A percentile compares a stretch with the other conserved stretches of the same genome.
These are phyloP conservation scores for Sabellastarte sp. DNA, from an alignment of 2,888 invertebrate genomes.

Conservation along the genomic window DNA sequence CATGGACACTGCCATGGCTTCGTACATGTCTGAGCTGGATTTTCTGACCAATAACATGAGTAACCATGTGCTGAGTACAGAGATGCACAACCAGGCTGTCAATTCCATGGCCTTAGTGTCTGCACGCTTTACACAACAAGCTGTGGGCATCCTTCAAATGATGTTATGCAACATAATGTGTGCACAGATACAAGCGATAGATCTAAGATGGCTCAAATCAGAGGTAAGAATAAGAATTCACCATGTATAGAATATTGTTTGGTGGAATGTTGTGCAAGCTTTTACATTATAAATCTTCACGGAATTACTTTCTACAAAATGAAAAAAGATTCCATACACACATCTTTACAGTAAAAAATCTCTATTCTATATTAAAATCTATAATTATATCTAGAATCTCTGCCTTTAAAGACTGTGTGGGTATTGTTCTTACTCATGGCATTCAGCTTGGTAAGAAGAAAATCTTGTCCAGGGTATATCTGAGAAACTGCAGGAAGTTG, in stretches of 20 bases:
- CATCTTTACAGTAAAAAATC: too few relatives aligned
- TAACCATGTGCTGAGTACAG: conserved; percentile 37
- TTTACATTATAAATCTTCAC: too few relatives aligned
- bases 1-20: conserved; percentile 35
- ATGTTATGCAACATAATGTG: conserved; percentile 31
- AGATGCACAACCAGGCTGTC: conserved; percentile 39
- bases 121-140: conserved; percentile 15
- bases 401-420: too few relatives aligned
- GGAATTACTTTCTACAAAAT: too few relatives aligned
- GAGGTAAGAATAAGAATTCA: not conserved
- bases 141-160: conserved; percentile 33
- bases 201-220: conserved; percentile 27
- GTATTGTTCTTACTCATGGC: too few relatives aligned
- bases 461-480: too few relatives aligned
- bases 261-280: too few relatives aligned
- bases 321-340: too few relatives aligned
- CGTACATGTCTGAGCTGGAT: conserved; percentile 38
- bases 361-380: not conserved
- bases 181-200: conserved; percentile 29
- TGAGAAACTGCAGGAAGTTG: too few relatives aligned
- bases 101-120: conserved; percentile 38
- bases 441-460: too few relatives aligned
- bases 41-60: conserved; percentile 33
- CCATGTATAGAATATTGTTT: not conserved
- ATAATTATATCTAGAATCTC: too few relatives aligned